A percentile compares a stretch with the other conserved stretches of the same genome.
Conservation (phyloP, 2,113 vertebrate species). For the Sinocyclocheilus maitianheensis region DNA sequence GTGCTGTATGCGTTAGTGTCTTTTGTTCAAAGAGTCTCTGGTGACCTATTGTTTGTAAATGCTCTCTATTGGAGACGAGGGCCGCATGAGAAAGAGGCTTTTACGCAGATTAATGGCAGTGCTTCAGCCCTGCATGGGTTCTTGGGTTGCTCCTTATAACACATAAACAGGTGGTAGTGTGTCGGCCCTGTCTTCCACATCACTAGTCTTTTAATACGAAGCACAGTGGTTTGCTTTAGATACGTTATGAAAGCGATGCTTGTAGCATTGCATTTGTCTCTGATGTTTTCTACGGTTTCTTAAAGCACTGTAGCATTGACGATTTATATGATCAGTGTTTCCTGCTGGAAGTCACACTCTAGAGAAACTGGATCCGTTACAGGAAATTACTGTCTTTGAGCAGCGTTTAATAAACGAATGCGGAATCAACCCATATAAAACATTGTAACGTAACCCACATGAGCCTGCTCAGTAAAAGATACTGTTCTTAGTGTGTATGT, state of each 20-base stretch:
- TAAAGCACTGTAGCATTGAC: slow-evolving; percentile 49
- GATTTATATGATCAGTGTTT: slow-evolving; percentile 47
- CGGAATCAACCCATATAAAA: slow-evolving; percentile 42
- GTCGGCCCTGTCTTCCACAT: background rate
- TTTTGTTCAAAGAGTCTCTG: slow-evolving; percentile 80
- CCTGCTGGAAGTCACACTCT: slow-evolving; percentile 51
- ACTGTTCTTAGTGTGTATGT: background rate
- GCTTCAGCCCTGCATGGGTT: slow-evolving; percentile 59
- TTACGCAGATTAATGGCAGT: slow-evolving; percentile 76
- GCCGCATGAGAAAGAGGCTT: slow-evolving; percentile 70
- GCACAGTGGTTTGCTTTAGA: background rate
- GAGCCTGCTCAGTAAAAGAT: slow-evolving; percentile 32
- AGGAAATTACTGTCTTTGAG: slow-evolving; percentile 54
- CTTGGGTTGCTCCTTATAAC: slow-evolving; percentile 44
- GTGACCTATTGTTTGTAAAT: slow-evolving; percentile 76
- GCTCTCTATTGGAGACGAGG: slow-evolving; percentile 74
- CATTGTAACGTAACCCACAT: slow-evolving; percentile 45
- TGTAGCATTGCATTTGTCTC: slow-evolving; percentile 44
- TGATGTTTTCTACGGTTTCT: slow-evolving; percentile 45
- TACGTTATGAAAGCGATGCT: background rate
- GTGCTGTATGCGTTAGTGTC: slow-evolving; percentile 78
- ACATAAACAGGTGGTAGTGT: slow-evolving; percentile 49
- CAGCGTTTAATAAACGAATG: slow-evolving; percentile 52
- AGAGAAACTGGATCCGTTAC: slow-evolving; percentile 55
- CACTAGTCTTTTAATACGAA: slow-evolving; percentile 13